Evolutionary conservation across 2,888 invertebrate genomes (phyloP).

Genomic region (Acholoe squamosa): DNA sequence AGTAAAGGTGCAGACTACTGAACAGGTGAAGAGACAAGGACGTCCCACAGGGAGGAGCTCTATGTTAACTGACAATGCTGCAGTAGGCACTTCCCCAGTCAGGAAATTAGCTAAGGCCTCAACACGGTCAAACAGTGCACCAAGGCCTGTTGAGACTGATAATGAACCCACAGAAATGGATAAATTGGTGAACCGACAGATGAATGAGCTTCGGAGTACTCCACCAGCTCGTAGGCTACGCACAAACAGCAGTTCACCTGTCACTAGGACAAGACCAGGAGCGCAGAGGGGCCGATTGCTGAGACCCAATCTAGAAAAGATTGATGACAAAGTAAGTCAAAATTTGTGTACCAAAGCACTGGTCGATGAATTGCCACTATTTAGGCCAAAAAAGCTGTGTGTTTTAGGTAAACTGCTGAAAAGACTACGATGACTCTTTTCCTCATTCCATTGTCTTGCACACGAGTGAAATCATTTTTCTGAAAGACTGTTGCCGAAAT

Average conservation of each 20-base stretch:
- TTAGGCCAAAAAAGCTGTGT: no score
- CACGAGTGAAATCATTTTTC: no score
- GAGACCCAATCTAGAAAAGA: neutral
- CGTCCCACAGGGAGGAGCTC: neutral
- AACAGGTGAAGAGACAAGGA: neutral
- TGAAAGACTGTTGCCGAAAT: no score
- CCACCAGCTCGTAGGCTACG: neutral
- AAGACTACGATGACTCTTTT: no score
- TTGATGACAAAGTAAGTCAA: constrained; percentile 20
- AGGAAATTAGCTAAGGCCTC: neutral
- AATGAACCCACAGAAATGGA: no score
- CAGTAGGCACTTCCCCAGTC: neutral
- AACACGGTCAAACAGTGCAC: neutral
- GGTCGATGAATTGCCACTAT: no score
- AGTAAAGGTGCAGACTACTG: neutral
- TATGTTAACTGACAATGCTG: neutral
- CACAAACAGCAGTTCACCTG: constrained; percentile 25
- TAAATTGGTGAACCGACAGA: neutral
- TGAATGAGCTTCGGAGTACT: neutral
- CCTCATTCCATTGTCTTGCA: no score
- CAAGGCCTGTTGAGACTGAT: neutral
- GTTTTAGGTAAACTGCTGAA: no score
- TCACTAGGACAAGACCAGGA: neutral
- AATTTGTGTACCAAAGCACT: no score
- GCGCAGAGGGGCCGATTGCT: neutral